Percentiles rank a stretch among this genome's conserved stretches.
phyloP scores from a whole-genome alignment of 2,113 vertebrate species.

The Rhegmatorhina hoffmannsi region DNA sequence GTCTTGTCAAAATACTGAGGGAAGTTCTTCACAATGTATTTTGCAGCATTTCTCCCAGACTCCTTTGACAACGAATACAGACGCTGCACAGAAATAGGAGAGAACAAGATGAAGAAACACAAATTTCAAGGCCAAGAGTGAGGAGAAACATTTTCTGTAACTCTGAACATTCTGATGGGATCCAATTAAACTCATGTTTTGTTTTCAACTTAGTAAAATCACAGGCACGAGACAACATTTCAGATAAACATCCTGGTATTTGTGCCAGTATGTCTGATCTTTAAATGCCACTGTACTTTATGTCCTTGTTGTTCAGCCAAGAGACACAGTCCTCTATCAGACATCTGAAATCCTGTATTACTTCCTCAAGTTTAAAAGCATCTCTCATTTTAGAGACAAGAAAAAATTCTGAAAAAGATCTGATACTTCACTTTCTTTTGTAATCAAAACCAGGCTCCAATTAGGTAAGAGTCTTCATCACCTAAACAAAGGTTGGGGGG shows the following conservation, averaged over 20 bases:
- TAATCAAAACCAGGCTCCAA: background rate
- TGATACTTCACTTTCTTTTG: background rate
- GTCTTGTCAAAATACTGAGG: slow-evolving; percentile 91
- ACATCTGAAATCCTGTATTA: background rate
- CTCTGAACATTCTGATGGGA: background rate
- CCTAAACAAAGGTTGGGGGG: accelerated
- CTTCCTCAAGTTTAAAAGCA: background rate
- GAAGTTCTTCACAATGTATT: slow-evolving; percentile 83
- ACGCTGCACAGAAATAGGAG: slow-evolving; percentile 70
- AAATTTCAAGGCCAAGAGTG: background rate
- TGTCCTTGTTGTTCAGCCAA: background rate
- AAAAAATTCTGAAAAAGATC: background rate
- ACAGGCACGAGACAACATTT: accelerated
- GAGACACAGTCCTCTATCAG: background rate
- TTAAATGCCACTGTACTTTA: background rate
- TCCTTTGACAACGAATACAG: slow-evolving; percentile 84
- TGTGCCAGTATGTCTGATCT: background rate
- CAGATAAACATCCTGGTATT: background rate
- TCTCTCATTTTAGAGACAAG: background rate
- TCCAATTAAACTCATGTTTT: background rate
- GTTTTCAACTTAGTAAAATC: background rate
- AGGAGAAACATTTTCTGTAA: background rate
- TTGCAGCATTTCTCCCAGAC: slow-evolving; percentile 88
- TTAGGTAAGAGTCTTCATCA: background rate
- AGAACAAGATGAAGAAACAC: background rate